phyloP scores from a whole-genome alignment of 2,888 invertebrate species.

The Sminthurides aquaticus region DNA sequence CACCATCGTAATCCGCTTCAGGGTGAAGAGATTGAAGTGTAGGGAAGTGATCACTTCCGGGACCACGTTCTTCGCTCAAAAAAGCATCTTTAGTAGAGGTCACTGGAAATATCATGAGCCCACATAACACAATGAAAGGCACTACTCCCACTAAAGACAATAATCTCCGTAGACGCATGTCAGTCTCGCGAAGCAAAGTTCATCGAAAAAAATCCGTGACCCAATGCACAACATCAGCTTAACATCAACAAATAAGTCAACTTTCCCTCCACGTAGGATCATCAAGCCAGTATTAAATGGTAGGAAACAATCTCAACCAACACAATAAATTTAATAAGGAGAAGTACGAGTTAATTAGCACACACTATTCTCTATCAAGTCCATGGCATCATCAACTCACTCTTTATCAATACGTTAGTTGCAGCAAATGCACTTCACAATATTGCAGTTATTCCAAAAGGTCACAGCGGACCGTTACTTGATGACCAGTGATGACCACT shows the following conservation, averaged over 20 bases:
- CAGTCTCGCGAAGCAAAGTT: not conserved
- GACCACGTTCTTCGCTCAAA: not conserved
- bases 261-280: not conserved
- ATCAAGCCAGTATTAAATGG: not conserved
- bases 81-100: not conserved
- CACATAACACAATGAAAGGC: not conserved
- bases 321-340: not conserved
- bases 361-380: no score
- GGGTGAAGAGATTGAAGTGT: not conserved
- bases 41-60: not conserved
- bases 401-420: no score
- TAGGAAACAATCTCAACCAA: not conserved
- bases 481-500: no score
- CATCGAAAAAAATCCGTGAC: not conserved
- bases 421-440: no score
- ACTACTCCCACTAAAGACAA: slow-evolving; percentile 1
- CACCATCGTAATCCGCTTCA: not conserved
- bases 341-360: not conserved
- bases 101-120: not conserved
- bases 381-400: no score
- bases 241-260: not conserved
- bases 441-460: no score
- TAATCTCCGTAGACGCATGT: not conserved
- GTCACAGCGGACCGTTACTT: no score
- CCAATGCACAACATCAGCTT: not conserved